Conservation (phyloP, 2,797 vertebrate species). For the Malacoraja senta region DNA sequence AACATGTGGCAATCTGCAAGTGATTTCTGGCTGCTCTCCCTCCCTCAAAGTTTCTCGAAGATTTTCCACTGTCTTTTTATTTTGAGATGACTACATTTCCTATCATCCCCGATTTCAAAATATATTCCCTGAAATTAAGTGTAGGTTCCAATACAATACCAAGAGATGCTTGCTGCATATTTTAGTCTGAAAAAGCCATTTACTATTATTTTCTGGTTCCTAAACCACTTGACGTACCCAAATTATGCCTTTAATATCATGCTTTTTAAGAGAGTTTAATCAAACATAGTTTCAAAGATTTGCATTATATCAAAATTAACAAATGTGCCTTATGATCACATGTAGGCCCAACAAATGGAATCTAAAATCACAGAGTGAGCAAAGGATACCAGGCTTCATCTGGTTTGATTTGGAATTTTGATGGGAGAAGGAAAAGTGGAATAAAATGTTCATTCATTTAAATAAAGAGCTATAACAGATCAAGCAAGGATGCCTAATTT, state of each 20-base stretch:
- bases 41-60: no score
- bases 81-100: no score
- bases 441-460: neutral
- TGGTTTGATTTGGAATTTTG: neutral
- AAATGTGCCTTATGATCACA: neutral
- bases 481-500: neutral
- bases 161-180: no score
- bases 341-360: neutral
- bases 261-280: neutral
- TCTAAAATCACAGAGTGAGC: neutral
- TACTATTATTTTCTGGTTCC: no score
- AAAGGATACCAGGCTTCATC: neutral
- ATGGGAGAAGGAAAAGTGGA: neutral
- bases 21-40: no score
- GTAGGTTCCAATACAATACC: no score
- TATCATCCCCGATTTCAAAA: no score
- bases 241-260: neutral
- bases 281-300: neutral
- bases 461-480: neutral
- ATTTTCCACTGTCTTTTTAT: no score
- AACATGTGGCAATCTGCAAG: no score
- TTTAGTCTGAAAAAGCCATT: no score
- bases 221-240: neutral
- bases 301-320: neutral
- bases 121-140: no score